A percentile compares a stretch with the other conserved stretches of the same genome.
These are phyloP conservation scores for Bucorvus abyssinicus DNA, from an alignment of 2,797 vertebrate species.

Conservation along the genomic window DNA sequence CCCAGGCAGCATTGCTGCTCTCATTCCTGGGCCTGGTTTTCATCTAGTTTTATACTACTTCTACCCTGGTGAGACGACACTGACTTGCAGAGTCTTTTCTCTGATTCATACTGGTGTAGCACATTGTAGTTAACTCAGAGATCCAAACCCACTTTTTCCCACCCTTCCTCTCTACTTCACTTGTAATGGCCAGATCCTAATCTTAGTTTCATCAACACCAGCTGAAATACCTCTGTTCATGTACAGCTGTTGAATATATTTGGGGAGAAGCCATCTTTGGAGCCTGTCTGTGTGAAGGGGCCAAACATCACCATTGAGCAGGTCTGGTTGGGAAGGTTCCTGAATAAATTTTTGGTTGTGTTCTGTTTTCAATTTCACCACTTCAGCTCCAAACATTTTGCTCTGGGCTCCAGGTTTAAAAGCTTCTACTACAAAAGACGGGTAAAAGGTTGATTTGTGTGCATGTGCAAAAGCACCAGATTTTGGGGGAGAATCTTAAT, in stretches of 20 bases:
- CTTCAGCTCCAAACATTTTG: background rate
- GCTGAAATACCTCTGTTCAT: background rate
- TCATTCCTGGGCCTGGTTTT: slow-evolving; percentile 24
- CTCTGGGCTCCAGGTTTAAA: background rate
- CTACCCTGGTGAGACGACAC: background rate
- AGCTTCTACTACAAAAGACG: background rate
- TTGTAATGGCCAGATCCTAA: background rate
- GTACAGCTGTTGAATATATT: background rate
- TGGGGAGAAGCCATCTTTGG: background rate
- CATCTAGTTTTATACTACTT: background rate
- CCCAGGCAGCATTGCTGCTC: slow-evolving; percentile 11
- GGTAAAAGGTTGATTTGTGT: background rate
- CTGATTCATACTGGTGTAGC: background rate
- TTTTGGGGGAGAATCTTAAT: background rate
- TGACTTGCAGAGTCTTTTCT: slow-evolving; percentile 4
- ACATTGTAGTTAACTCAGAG: background rate
- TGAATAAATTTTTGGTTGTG: background rate
- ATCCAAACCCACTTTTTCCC: background rate
- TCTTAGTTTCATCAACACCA: background rate
- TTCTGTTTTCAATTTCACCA: background rate
- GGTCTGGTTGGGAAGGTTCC: background rate
- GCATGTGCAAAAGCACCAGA: background rate
- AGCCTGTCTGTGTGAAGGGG: background rate
- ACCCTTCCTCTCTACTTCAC: background rate
- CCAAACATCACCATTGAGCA: rapidly evolving